These are phyloP conservation scores for Syndactyla subalaris DNA, from an alignment of 2,797 vertebrate genomes.

Conservation along the genomic window DNA sequence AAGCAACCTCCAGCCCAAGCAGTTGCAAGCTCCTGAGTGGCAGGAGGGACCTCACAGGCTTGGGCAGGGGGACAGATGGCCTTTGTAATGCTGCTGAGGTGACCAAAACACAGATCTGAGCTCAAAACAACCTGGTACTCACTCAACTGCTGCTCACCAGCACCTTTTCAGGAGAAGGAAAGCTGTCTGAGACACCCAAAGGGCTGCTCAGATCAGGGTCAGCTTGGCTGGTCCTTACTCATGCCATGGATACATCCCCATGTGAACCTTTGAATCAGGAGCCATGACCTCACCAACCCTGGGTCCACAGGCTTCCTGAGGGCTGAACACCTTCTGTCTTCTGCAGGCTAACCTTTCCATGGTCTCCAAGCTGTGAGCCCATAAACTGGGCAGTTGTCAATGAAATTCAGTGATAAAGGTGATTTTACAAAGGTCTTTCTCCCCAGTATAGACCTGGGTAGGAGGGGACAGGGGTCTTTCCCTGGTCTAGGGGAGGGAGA, in stretches of 20 bases:
- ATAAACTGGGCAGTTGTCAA: accelerated
- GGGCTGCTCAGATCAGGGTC: background rate
- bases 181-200: background rate
- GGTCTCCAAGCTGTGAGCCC: background rate
- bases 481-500: accelerated
- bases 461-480: background rate
- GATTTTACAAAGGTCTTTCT: background rate
- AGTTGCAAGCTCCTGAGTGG: background rate
- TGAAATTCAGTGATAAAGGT: background rate
- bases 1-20: background rate
- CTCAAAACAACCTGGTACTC: accelerated
- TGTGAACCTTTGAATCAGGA: accelerated
- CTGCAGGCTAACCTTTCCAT: background rate
- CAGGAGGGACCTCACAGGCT: accelerated
- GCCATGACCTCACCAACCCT: background rate
- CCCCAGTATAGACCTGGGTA: no score
- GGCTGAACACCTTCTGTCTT: background rate
- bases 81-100: background rate
- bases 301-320: accelerated
- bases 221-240: background rate
- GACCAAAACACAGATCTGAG: background rate
- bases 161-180: background rate
- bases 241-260: background rate
- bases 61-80: background rate
- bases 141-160: background rate